A percentile compares a stretch with the other conserved stretches of the same genome.
These are phyloP conservation scores for Drosophila paracracens DNA, from an alignment of 2,888 invertebrate genomes.

Conservation along the genomic window DNA sequence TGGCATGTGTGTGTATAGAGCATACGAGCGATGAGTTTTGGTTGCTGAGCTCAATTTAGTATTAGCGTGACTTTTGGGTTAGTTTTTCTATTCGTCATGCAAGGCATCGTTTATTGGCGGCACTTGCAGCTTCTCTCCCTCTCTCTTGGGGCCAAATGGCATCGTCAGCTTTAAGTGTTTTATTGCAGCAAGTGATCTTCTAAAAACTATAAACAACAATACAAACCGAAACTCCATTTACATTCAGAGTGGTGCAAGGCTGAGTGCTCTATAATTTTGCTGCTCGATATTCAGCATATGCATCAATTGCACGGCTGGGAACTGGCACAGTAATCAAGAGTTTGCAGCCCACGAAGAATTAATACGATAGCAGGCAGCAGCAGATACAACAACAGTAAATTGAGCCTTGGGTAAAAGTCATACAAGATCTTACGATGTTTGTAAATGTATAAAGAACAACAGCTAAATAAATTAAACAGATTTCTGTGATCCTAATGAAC, in stretches of 20 bases:
- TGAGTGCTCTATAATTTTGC: slow-evolving; percentile 52
- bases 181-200: slow-evolving; percentile 75
- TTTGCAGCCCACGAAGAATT: slow-evolving; percentile 20
- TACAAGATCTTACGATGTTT: slow-evolving; percentile 20
- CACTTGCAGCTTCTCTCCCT: slow-evolving; percentile 28
- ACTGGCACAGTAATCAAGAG: slow-evolving; percentile 49
- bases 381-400: slow-evolving; percentile 24
- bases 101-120: slow-evolving; percentile 73
- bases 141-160: slow-evolving; percentile 33
- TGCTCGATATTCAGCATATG: slow-evolving; percentile 52
- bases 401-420: slow-evolving; percentile 5
- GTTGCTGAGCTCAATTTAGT: slow-evolving; percentile 73
- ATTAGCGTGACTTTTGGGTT: slow-evolving; percentile 80
- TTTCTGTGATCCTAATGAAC: slow-evolving; percentile 2
- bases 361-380: slow-evolving; percentile 32
- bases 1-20: slow-evolving; percentile 56
- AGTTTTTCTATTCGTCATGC: slow-evolving; percentile 79
- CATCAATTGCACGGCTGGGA: slow-evolving; percentile 32
- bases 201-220: slow-evolving; percentile 55
- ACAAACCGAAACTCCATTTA: slow-evolving; percentile 39
- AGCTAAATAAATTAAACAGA: slow-evolving; percentile 9
- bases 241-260: slow-evolving; percentile 29
- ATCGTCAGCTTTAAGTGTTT: slow-evolving; percentile 60
- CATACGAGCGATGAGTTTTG: slow-evolving; percentile 50
- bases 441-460: slow-evolving; percentile 23